Base-by-base conservation (phyloP, 1,140 invertebrate genomes). In the Formica exsecta region DNA sequence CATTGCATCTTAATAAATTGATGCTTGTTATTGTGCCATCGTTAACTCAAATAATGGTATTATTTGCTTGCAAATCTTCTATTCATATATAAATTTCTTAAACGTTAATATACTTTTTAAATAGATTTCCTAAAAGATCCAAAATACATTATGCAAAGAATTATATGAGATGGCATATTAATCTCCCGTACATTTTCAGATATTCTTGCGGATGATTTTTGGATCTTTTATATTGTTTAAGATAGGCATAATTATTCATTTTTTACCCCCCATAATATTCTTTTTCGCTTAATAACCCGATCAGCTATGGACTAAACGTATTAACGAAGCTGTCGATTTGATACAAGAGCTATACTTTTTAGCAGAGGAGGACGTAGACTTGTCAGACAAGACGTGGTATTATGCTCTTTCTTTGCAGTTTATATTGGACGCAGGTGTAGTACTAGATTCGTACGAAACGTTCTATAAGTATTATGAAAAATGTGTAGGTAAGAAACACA, bases 331-430 rank as follows among this genome's bases (percentile, higher is more conserved):
- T 2, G 77, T 92, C 6, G 92, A 93, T n/a, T 65, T 93, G 19
- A 57, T 93, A 16, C 32, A 57, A 2, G 81, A 89, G 25, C 57
- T 93, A 4, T 90, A 87, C 13, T 76, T 80, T 64, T 13, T 77
- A 1, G 62, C 91, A 2, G 25, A 86, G 1, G 88, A 90, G 19
- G 91, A 93, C 8, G 38, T 88, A 0, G 93, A 93, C 76, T 76
- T 85, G 41, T 93, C 93, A 32, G 87, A 86, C 0, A 89, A 90
- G n/a, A 93, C 92, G 0, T 93, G 93, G 93, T 93, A 93, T 73
- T 90, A 93, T 22, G 92, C 93, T 3, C 89, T 93, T 13, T 91
- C 85, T 36, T 77, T 93, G 57, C 92, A 93, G 51, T 22, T 93
- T 0, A 25, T 89, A 0, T 38, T 93, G 22, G 91, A 93, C 8